These are phyloP conservation scores for Drosophila mettleri DNA, from an alignment of 2,888 invertebrate genomes.

Conservation along the genomic window DNA sequence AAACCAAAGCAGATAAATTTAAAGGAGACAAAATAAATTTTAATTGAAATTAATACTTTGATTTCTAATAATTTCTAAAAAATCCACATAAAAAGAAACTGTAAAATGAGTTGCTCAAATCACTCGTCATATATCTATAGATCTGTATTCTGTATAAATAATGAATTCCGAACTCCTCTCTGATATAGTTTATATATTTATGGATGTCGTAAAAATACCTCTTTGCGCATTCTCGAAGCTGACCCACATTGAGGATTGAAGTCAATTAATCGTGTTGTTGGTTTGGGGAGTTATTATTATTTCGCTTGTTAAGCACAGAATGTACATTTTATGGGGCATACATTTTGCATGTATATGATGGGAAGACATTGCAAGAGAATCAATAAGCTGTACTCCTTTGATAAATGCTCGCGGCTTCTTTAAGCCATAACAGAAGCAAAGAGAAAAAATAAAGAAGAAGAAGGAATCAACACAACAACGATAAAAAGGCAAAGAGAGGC, in stretches of 20 bases:
- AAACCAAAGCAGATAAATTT: no score
- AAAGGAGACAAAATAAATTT: no score
- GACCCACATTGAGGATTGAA: background rate
- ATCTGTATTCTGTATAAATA: no score
- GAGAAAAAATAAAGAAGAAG: constrained; percentile 9
- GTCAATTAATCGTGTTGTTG: constrained; percentile 7
- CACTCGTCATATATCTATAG: no score
- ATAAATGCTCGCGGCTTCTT: constrained; percentile 68
- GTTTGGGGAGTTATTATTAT: constrained; percentile 6
- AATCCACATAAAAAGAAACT: no score
- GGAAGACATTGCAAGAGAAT: constrained; percentile 60
- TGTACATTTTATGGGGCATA: constrained; percentile 5
- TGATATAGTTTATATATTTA: background rate
- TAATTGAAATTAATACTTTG: no score
- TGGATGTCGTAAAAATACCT: background rate
- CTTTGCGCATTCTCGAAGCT: background rate
- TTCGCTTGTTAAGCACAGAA: background rate
- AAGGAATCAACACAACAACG: constrained; percentile 22
- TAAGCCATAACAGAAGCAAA: constrained; percentile 40
- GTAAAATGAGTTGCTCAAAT: no score
- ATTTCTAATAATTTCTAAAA: no score
- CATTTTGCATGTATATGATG: constrained; percentile 1
- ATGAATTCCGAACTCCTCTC: no score
- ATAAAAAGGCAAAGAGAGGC: constrained; percentile 28
- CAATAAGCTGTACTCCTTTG: constrained; percentile 64